These are phyloP conservation scores for Cygnus buccinator DNA, from an alignment of 2,113 vertebrate genomes.

Conservation along the genomic window DNA sequence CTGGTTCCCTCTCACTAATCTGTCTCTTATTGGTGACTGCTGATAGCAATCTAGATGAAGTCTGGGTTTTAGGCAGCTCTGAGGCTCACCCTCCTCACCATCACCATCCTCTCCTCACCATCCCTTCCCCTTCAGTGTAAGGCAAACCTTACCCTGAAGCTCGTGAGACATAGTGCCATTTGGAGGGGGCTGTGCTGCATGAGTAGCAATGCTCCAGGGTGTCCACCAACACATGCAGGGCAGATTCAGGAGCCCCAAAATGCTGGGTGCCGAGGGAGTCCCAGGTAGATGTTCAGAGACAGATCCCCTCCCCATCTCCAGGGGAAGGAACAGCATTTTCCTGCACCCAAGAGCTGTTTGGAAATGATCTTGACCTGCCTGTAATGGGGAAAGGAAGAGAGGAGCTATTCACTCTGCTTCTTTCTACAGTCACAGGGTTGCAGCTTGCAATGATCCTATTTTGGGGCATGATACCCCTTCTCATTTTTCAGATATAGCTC, in stretches of 20 bases:
- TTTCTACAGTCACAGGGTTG: not conserved
- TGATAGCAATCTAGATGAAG: not conserved
- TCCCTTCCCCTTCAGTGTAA: not conserved
- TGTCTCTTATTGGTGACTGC: not conserved
- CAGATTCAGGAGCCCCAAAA: not conserved
- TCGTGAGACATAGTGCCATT: not conserved
- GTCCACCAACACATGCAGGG: not conserved
- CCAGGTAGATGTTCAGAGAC: not conserved
- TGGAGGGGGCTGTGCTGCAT: not conserved
- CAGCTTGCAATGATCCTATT: not conserved
- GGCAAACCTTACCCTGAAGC: not conserved
- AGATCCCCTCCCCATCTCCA: not conserved
- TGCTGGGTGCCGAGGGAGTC: not conserved
- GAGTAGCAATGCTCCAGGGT: rapidly evolving
- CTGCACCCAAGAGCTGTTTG: not conserved
- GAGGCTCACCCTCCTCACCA: not conserved
- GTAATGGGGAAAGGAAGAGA: not conserved
- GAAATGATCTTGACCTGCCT: not conserved
- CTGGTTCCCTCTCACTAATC: not conserved
- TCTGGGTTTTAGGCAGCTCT: not conserved
- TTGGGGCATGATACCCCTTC: not conserved
- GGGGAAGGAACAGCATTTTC: not conserved
- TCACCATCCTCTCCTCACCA: not conserved
- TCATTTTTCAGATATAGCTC: not conserved
- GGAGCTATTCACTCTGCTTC: not conserved